These are phyloP conservation scores for Syrrhaptes paradoxus DNA, from an alignment of 2,113 vertebrate species.

Conservation along the genomic window DNA sequence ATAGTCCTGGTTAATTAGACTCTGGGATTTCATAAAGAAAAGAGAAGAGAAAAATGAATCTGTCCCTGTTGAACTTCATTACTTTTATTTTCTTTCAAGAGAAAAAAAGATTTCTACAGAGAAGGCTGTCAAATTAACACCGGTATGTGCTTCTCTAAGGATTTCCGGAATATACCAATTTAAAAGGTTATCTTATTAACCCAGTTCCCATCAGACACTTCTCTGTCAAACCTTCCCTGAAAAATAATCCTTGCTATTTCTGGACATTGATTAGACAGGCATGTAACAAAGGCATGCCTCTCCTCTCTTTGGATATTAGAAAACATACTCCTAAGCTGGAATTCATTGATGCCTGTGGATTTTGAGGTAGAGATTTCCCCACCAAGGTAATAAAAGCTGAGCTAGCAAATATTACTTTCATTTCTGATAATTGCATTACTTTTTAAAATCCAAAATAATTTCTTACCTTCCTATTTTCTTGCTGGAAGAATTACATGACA, in stretches of 20 bases:
- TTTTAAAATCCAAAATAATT: accelerated
- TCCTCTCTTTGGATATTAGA: background rate
- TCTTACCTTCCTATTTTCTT: background rate
- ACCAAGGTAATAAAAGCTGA: background rate
- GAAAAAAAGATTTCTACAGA: background rate
- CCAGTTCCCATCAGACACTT: background rate
- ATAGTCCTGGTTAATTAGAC: background rate
- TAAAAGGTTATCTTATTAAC: conserved; percentile 33
- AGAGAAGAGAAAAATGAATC: accelerated
- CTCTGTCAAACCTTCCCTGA: background rate
- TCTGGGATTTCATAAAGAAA: background rate
- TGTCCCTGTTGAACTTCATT: background rate
- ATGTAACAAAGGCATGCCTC: background rate
- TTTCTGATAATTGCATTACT: background rate
- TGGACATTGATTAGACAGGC: background rate
- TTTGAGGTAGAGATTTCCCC: background rate
- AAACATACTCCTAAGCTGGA: background rate
- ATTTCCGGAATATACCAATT: background rate
- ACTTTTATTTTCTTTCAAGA: conserved; percentile 9
- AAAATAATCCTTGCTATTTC: conserved; percentile 33
- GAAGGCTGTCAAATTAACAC: background rate
- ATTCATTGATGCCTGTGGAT: background rate
- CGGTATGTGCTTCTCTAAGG: background rate
- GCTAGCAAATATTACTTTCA: background rate
- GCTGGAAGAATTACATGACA: background rate